Percentiles rank a stretch among this genome's conserved stretches.
Conservation (phyloP, 2,113 vertebrate genomes). For the Mobula birostris region DNA sequence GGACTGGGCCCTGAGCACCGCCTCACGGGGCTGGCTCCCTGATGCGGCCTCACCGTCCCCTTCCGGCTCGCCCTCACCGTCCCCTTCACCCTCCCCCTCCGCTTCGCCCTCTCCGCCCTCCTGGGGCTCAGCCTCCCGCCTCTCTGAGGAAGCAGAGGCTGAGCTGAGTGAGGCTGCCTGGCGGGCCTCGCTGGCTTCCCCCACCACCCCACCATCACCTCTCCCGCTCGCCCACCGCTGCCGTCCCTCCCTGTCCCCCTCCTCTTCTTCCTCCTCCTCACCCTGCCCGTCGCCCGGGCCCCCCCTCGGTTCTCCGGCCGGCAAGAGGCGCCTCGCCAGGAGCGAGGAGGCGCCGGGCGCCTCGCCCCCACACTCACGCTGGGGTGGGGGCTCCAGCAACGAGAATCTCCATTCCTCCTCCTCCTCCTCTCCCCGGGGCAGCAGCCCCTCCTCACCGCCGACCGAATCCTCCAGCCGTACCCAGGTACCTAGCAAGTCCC, state of each 20-base stretch:
- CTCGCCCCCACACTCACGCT: constrained; percentile 69
- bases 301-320: constrained; percentile 55
- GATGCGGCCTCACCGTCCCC: constrained; percentile 60
- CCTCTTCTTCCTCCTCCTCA: no score
- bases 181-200: constrained; percentile 65
- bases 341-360: constrained; percentile 54
- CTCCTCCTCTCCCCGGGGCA: constrained; percentile 51
- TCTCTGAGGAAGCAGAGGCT: constrained; percentile 75
- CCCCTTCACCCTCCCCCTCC: no score
- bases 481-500: constrained; percentile 79
- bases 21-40: constrained; percentile 70
- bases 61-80: no score
- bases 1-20: constrained; percentile 78
- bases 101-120: constrained; percentile 39
- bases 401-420: not conserved
- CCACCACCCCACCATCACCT: constrained; percentile 55
- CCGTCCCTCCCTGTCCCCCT: constrained; percentile 44
- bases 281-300: constrained; percentile 40
- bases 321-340: constrained; percentile 69
- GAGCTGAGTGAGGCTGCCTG: constrained; percentile 70
- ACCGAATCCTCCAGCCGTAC: constrained; percentile 43
- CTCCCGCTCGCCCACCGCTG: constrained; percentile 46
- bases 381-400: constrained; percentile 57
- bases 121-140: constrained; percentile 71
- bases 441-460: constrained; percentile 44